Percentiles rank a stretch among this genome's conserved stretches.
phyloP scores from a whole-genome alignment of 37 sponge, comb jelly and placozoan species.

The Petrosia ficiformis region DNA sequence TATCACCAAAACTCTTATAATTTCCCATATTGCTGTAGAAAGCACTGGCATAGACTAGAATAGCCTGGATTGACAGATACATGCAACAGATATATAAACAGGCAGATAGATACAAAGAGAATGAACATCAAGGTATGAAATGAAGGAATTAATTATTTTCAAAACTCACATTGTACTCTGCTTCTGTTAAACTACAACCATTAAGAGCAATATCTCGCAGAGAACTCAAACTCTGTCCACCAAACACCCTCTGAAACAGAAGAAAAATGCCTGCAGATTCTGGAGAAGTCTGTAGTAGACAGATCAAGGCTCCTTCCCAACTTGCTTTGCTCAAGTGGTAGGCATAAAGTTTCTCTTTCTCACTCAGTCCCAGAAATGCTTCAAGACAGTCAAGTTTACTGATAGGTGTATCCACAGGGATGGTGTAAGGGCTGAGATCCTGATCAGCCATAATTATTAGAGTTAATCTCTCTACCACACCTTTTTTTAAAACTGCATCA shows the following conservation, averaged over 20 bases:
- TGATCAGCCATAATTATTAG: too few relatives aligned
- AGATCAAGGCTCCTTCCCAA: slow-evolving; percentile 80
- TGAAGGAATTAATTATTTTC: not conserved
- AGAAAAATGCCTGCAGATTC: slow-evolving; percentile 77
- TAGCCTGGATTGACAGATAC: slow-evolving; percentile 25
- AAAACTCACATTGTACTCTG: slow-evolving; percentile 58
- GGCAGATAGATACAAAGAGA: not conserved
- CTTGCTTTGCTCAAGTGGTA: slow-evolving; percentile 75
- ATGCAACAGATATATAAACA: not conserved
- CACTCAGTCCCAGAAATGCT: slow-evolving; percentile 70
- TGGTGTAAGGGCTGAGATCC: slow-evolving; percentile 19
- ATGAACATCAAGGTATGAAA: not conserved
- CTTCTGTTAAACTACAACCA: slow-evolving; percentile 18
- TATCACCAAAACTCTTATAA: slow-evolving; percentile 89
- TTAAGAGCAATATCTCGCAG: slow-evolving; percentile 30
- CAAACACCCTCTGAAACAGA: slow-evolving; percentile 67
- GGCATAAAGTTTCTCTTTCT: slow-evolving; percentile 79
- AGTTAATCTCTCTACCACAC: too few relatives aligned
- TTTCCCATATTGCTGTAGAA: slow-evolving; percentile 89
- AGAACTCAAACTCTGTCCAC: slow-evolving; percentile 30
- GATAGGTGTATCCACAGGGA: slow-evolving; percentile 74
- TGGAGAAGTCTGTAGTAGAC: slow-evolving; percentile 88
- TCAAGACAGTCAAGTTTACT: slow-evolving; percentile 52
- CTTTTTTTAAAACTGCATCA: too few relatives aligned
- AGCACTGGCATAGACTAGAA: slow-evolving; percentile 74